Percentiles rank a stretch among this genome's conserved stretches.
Conservation (phyloP, 2,888 invertebrate species). For the Drosophila neutralis region DNA sequence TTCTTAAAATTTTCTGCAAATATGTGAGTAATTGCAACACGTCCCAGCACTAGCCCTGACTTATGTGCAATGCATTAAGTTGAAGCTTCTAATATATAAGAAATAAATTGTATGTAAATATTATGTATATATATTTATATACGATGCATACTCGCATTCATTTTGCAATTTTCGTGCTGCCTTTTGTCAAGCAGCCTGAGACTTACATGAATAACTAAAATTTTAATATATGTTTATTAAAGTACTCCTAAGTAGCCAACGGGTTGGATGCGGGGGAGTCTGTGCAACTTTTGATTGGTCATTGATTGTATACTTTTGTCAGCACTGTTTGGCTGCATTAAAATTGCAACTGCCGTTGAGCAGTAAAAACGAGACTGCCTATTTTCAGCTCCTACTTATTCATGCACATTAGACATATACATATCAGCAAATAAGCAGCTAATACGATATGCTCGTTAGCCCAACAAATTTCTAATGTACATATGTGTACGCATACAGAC, state of each 20-base stretch:
- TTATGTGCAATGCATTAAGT: conserved; percentile 51
- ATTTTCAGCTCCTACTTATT: conserved; percentile 33
- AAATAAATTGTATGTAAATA: conserved; percentile 3
- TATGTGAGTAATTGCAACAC: conserved; percentile 76
- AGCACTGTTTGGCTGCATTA: conserved; percentile 62
- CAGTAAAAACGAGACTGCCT: conserved; percentile 42
- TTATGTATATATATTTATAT: background rate
- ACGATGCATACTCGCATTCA: conserved; percentile 24
- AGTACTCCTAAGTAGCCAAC: conserved; percentile 66
- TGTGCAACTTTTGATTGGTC: conserved; percentile 75
- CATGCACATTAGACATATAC: conserved; percentile 67
- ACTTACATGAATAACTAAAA: conserved; percentile 80
- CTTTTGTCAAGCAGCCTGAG: conserved; percentile 67
- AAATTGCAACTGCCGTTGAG: conserved; percentile 58
- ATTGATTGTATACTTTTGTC: conserved; percentile 72
- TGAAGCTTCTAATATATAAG: conserved; percentile 22
- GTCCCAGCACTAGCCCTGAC: conserved; percentile 24
- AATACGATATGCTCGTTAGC: conserved; percentile 37
- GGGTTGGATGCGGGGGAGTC: background rate
- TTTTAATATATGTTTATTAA: conserved; percentile 80
- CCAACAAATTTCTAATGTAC: conserved; percentile 13
- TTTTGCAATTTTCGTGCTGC: conserved; percentile 62
- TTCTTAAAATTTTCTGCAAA: conserved; percentile 81
- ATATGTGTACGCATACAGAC: background rate
- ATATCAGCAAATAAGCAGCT: conserved; percentile 62